phyloP scores from a whole-genome alignment of 2,888 invertebrate genomes.

The Caenorhabditis sinica region DNA sequence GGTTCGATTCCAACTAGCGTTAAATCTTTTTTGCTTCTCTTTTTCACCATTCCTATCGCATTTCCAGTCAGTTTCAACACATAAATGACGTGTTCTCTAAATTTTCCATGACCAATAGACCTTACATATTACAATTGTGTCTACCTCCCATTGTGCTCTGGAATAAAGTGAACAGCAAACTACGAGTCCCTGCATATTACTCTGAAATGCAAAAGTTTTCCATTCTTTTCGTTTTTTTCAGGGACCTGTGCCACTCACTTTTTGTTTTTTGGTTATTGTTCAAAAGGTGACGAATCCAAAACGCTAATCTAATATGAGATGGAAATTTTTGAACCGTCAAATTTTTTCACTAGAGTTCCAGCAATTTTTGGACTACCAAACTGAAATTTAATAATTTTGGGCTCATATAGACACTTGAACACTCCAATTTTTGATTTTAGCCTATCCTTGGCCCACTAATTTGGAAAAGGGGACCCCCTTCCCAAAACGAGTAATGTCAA shows the following conservation, averaged over 20 bases:
- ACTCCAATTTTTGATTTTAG: not conserved
- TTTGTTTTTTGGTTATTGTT: conserved; percentile 7
- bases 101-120: too few species aligned
- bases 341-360: too few species aligned
- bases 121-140: too few species aligned
- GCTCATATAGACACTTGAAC: too few species aligned
- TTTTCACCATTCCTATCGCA: not conserved
- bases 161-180: not conserved
- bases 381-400: too few species aligned
- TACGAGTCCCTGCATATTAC: not conserved
- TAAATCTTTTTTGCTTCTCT: not conserved
- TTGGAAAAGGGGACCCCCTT: not conserved
- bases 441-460: not conserved
- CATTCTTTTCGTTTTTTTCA: too few species aligned
- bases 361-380: too few species aligned
- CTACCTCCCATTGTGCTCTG: too few species aligned
- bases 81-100: not conserved
- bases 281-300: not conserved
- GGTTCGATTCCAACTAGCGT: not conserved
- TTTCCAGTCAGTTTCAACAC: not conserved
- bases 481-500: conserved; percentile 20
- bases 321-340: not conserved
- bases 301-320: not conserved
- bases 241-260: too few species aligned
- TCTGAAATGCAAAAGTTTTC: conserved; percentile 29